These are phyloP conservation scores for Poeciliopsis occidentalis DNA, from an alignment of 2,113 vertebrate genomes.

Conservation along the genomic window DNA sequence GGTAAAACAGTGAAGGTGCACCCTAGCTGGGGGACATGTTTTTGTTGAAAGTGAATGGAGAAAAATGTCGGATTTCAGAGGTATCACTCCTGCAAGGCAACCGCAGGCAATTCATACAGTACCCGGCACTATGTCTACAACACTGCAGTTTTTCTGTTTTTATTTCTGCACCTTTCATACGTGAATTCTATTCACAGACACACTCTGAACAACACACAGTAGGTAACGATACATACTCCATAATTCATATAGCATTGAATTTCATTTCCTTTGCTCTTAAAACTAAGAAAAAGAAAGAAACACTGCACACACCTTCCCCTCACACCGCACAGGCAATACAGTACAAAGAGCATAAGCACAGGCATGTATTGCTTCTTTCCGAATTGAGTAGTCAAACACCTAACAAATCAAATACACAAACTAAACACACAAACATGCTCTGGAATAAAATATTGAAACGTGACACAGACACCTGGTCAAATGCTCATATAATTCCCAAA, in stretches of 20 bases:
- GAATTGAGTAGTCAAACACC: slow-evolving; percentile 62
- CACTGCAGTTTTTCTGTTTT: slow-evolving; percentile 67
- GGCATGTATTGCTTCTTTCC: slow-evolving; percentile 55
- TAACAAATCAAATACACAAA: slow-evolving; percentile 65
- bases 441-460: slow-evolving; percentile 73
- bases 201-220: slow-evolving; percentile 65
- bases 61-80: slow-evolving; percentile 79
- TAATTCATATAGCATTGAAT: slow-evolving; percentile 76
- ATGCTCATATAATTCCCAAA: slow-evolving; percentile 69
- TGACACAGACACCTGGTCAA: slow-evolving; percentile 79
- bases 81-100: slow-evolving; percentile 83
- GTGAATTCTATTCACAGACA: slow-evolving; percentile 66
- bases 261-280: slow-evolving; percentile 70
- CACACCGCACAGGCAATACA: slow-evolving; percentile 55
- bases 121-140: slow-evolving; percentile 70
- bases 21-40: slow-evolving; percentile 80
- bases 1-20: slow-evolving; percentile 74
- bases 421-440: slow-evolving; percentile 65
- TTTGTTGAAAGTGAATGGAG: slow-evolving; percentile 79
- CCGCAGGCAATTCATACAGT: slow-evolving; percentile 78
- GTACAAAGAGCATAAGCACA: slow-evolving; percentile 65
- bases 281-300: slow-evolving; percentile 12
- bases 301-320: slow-evolving; percentile 49
- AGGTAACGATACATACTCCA: slow-evolving; percentile 75
- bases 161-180: slow-evolving; percentile 69